Evolutionary conservation across 2,113 vertebrate genomes (phyloP), one percentile per base, ranked within the genome.

Genomic region (Phylloscopus trochiloides): DNA sequence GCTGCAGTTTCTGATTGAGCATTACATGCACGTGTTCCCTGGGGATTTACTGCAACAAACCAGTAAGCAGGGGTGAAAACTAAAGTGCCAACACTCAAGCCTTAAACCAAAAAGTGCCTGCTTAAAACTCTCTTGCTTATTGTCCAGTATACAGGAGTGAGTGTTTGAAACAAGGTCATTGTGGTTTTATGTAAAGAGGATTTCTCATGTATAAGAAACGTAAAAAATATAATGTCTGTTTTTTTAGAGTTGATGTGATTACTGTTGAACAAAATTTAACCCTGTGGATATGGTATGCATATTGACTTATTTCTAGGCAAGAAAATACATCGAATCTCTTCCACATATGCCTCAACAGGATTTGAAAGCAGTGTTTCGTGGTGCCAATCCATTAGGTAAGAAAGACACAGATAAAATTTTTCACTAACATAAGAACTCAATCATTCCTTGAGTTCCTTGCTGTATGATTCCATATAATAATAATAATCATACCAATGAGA

Each of bases 291-390:
- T 66, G 50, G 17, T 88, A 42, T 93, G 22, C 48, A 32, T 93
- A 52, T 89, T 67, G 19, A 70, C 96, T 62, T 95, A 55, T 91
- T 93, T 83, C 63, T 97, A 99, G 99, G 99, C 99, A 55, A 99
- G 99, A 98, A 99, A 99, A 67, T 99, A 99, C 94, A 99, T 99
- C 84, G 99, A 99, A 97, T 99, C 99, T 77, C 98, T 99, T 96
- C 99, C 99, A 67, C 98, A 99, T 95, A 99, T 99, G 99, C 99
- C 99, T 57, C 99, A 99, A 94, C 99, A 99, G 97, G 99, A 99
- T 97, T 97, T 99, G 96, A 98, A 98, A 90, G 99, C 98, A 96
- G 98, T 99, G 86, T 99, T 99, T 90, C 98, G 96, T 57, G 99
- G 98, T 94, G 99, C 99, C 75, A 99, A 99, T 96, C 99, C 99